Percentiles rank a stretch among this genome's conserved stretches.
These are phyloP conservation scores for Todiramphus chloris DNA, from an alignment of 2,113 vertebrate genomes.

Conservation along the genomic window DNA sequence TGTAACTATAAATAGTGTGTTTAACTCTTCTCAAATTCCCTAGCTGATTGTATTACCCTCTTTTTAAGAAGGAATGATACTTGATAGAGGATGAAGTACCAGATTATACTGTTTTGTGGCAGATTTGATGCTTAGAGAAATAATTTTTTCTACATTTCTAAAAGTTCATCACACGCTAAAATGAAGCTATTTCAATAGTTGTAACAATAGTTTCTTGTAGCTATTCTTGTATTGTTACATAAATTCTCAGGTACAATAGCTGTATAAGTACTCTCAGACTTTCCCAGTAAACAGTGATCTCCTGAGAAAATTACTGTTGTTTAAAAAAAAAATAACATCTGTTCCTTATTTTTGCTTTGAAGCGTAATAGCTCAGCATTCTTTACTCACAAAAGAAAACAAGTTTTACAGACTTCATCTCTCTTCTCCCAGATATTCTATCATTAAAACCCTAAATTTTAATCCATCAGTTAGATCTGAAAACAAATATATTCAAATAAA, in stretches of 20 bases:
- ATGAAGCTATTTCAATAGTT: neutral
- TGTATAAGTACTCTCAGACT: neutral
- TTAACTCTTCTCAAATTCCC: neutral
- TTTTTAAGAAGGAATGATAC: neutral
- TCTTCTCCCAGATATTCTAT: neutral
- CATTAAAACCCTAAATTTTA: neutral
- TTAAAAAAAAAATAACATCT: neutral
- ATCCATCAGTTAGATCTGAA: neutral
- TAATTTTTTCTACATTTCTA: neutral
- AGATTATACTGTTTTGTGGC: neutral
- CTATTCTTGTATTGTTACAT: neutral
- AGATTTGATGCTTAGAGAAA: neutral
- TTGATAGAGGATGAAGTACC: neutral
- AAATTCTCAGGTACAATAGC: neutral
- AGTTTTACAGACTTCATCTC: neutral
- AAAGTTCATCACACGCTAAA: neutral
- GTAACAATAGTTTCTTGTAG: neutral
- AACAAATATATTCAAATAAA: neutral
- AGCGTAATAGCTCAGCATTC: neutral
- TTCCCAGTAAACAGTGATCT: neutral
- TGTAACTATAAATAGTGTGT: neutral
- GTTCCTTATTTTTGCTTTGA: neutral
- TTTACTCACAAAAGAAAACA: neutral
- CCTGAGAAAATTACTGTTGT: neutral
- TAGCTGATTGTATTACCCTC: neutral